Conservation (phyloP, 2,797 vertebrate genomes). For the Chromis chromis region DNA sequence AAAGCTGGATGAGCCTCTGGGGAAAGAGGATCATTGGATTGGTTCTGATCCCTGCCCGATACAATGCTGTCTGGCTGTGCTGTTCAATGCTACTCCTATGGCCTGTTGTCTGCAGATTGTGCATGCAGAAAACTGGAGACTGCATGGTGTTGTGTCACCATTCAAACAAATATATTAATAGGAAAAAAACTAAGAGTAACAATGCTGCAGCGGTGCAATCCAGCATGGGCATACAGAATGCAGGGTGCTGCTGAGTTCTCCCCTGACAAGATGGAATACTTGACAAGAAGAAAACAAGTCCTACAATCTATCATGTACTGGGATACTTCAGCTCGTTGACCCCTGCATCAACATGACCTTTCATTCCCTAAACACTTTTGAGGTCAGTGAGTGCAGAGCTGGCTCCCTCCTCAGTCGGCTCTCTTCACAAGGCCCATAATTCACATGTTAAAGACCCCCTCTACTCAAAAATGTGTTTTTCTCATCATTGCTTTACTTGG, state of each 20-base stretch:
- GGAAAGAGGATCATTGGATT: conserved; percentile 85
- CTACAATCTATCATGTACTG: conserved; percentile 11
- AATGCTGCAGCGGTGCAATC: neutral
- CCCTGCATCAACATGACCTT: conserved; percentile 3
- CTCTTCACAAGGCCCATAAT: neutral
- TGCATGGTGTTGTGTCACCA: neutral
- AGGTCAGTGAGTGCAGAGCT: conserved; percentile 5
- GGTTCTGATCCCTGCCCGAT: conserved; percentile 71
- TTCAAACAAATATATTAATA: neutral
- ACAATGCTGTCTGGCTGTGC: conserved; percentile 55
- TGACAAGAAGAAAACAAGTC: conserved; percentile 1
- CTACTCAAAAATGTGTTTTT: neutral
- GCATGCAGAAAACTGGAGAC: conserved; percentile 17
- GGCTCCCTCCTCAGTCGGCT: neutral
- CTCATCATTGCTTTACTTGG: neutral
- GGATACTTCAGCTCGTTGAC: neutral
- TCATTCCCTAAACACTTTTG: neutral
- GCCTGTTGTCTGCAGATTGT: conserved; percentile 20
- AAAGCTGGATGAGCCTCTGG: conserved; percentile 84
- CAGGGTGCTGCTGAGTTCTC: neutral
- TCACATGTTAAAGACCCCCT: neutral
- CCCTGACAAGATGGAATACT: conserved; percentile 12
- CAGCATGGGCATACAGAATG: neutral
- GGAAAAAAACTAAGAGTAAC: neutral
- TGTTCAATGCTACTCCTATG: conserved; percentile 25